phyloP scores from a whole-genome alignment of 1,140 invertebrate genomes.

The Bemisia tabaci region DNA sequence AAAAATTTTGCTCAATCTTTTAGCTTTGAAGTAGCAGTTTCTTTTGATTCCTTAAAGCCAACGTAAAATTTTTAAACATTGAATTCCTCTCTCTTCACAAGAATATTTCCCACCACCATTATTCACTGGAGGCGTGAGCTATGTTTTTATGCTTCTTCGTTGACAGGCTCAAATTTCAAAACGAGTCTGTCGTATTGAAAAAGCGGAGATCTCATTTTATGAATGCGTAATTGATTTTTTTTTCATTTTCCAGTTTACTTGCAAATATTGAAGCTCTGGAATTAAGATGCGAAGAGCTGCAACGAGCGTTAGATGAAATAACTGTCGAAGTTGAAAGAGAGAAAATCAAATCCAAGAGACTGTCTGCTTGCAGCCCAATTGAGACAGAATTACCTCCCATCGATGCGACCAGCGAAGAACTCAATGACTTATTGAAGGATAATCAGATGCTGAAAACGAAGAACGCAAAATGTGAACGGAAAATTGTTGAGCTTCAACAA shows the following conservation, averaged over 20 bases:
- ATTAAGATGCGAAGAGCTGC: constrained; percentile 62
- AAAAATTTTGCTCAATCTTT: no score
- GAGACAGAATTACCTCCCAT: not conserved
- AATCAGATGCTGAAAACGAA: constrained; percentile 5
- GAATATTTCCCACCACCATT: no score
- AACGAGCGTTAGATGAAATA: constrained; percentile 58
- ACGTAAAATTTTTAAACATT: no score
- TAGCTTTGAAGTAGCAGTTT: no score
- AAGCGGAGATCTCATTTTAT: no score
- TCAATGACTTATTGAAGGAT: constrained; percentile 4
- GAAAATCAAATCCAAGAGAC: not conserved
- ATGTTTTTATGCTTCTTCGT: no score
- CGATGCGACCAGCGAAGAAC: not conserved
- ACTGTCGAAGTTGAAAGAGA: constrained; percentile 17
- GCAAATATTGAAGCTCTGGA: constrained; percentile 62
- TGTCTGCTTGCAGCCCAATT: not conserved
- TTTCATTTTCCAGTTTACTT: constrained; percentile 38
- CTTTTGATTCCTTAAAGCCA: no score
- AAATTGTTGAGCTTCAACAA: not conserved
- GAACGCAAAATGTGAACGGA: not conserved
- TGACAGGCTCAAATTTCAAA: no score
- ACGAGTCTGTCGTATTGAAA: no score
- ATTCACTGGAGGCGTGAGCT: no score
- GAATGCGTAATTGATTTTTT: no score
- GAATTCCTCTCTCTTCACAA: no score